phyloP scores from a whole-genome alignment of 2,797 vertebrate species.

The Podarcis siculus region DNA sequence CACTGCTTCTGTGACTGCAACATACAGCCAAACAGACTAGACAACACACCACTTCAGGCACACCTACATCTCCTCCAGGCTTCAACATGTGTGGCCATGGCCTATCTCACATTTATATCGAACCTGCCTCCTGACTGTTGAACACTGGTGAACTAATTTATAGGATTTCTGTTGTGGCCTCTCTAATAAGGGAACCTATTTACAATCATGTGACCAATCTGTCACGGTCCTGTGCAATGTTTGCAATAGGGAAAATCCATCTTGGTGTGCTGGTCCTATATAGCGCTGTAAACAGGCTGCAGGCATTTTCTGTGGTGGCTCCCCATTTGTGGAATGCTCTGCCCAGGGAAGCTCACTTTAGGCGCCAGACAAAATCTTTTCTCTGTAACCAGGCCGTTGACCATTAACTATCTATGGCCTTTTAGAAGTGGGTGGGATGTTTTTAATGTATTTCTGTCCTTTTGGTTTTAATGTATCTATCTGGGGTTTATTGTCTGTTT shows the following conservation, averaged over 20 bases:
- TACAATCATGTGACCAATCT: no score
- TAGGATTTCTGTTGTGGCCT: background rate
- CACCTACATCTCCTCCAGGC: background rate
- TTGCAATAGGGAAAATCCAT: background rate
- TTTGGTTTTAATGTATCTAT: no score
- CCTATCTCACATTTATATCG: background rate
- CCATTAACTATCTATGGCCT: no score
- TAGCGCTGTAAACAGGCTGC: no score
- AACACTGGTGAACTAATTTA: background rate
- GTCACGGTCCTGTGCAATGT: background rate
- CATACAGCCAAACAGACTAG: background rate
- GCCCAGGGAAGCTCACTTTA: no score
- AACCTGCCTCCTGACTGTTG: background rate
- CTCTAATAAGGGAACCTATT: background rate
- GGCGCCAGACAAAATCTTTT: no score
- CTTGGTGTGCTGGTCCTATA: background rate
- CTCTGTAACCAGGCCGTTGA: no score
- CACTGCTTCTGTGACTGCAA: background rate
- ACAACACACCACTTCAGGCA: background rate
- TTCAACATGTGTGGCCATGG: background rate
- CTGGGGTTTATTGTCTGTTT: no score
- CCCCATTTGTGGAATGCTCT: no score
- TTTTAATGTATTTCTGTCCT: no score
- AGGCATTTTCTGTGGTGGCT: no score
- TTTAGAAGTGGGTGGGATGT: no score